Base-by-base conservation (phyloP, 2,888 invertebrate genomes). In the Dorcus parallelipipedus region DNA sequence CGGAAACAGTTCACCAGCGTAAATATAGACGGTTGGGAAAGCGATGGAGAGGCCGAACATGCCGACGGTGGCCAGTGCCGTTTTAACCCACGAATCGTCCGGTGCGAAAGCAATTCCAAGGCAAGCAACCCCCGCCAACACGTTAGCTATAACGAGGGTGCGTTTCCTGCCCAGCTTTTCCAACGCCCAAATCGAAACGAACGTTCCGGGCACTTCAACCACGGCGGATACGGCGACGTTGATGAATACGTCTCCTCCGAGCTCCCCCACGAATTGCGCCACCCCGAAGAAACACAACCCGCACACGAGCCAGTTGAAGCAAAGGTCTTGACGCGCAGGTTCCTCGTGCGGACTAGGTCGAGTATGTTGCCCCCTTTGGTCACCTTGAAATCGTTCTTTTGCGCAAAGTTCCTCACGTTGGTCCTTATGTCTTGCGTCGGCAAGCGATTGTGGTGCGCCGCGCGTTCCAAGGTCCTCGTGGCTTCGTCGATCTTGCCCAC, bases 251-350 rank as follows among this genome's bases (percentile, higher is more conserved):
- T 93, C 82, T 2, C 93, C 93, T 0, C 88, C 89, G 4, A 91
- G 81, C 68, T 90, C 86, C 0, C 90, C 89, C 56, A 91, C 87
- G 76, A 90, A 93, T 73, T 93, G 91, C 0, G 91, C 88, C 10
- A 94, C 86, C 0, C 94, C 94, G 71, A 92, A 96, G 78, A 94
- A 92, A 65, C 92, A 90, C 72, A 95, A 83, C 3, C 93, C 93
- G 59, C 92, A 90, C 1, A 91, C 90, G 54, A 90, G 82, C 95
- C 93, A 93, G 73, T 89, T 88, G 74, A 86, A 88, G 67, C 86
- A 86, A 71, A 71, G 0, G 91, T 90, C 68, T 90, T 89, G 38
- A 81, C 72, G 38, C 91, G 81, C 76, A 92, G 80, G 54, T 85
- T 84, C 0, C 88, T 87, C 0, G 88, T 88, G 9, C 85, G 82